Percentiles rank a stretch among this genome's conserved stretches.
Conservation (phyloP, 2,113 vertebrate species). For the Cyanoramphus novaezelandiae region DNA sequence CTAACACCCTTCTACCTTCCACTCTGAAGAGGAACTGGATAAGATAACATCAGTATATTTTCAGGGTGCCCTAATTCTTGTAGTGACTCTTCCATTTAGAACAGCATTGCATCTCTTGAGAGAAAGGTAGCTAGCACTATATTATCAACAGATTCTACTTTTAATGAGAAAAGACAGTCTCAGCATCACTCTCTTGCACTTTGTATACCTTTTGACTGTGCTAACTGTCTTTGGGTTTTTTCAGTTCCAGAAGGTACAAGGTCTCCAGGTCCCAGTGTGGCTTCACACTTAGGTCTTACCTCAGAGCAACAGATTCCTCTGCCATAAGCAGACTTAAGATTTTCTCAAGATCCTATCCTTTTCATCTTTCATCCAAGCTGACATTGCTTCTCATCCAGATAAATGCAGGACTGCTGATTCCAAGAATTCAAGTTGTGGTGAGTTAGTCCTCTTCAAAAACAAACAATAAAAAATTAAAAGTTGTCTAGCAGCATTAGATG, state of each 20-base stretch:
- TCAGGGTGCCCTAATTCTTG: not conserved
- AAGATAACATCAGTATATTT: not conserved
- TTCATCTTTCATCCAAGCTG: not conserved
- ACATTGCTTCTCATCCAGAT: not conserved
- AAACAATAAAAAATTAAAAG: not conserved
- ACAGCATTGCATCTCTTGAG: not conserved
- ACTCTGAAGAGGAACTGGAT: not conserved
- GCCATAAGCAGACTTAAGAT: not conserved
- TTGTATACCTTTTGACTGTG: not conserved
- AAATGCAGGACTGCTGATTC: not conserved
- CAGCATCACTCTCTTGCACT: not conserved
- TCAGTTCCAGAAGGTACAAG: not conserved
- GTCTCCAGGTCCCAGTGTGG: not conserved
- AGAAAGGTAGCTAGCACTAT: not conserved
- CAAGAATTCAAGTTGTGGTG: not conserved
- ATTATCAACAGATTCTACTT: not conserved
- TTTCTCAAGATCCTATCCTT: not conserved
- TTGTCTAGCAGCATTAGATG: not conserved
- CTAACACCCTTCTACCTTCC: not conserved
- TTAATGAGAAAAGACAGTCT: not conserved
- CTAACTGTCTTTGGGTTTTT: not conserved
- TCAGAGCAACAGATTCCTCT: not conserved
- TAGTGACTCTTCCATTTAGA: not conserved
- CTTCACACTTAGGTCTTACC: not conserved
- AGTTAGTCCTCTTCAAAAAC: not conserved